Evolutionary conservation across 1,140 invertebrate genomes (phyloP).

Genomic region (Chironomus striatipennis): DNA sequence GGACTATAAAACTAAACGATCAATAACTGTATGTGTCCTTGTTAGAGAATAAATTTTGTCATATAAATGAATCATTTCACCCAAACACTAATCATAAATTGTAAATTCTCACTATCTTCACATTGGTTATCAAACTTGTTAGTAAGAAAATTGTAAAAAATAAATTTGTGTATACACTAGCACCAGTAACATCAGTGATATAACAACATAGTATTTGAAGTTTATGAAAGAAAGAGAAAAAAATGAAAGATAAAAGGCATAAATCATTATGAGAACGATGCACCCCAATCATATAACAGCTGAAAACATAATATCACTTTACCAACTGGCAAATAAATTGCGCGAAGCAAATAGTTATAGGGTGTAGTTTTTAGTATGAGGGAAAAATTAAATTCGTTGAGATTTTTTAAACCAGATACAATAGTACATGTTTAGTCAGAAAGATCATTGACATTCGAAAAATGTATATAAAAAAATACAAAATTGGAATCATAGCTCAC

Average conservation of each 20-base stretch:
- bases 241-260: not conserved
- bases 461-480: not conserved
- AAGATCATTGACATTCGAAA: constrained; percentile 1
- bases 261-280: not conserved
- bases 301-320: constrained; percentile 1
- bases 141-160: not conserved
- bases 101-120: not conserved
- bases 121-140: not conserved
- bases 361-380: not conserved
- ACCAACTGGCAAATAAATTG: constrained; percentile 12
- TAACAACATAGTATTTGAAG: not conserved
- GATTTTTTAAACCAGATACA: not conserved
- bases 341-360: not conserved
- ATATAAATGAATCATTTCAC: constrained; percentile 1
- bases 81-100: constrained; percentile 2
- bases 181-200: not conserved
- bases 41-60: not conserved
- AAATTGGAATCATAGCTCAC: not conserved
- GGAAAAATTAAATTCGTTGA: not conserved
- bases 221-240: too few species aligned
- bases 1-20: too few species aligned
- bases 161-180: not conserved
- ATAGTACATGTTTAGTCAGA: not conserved
- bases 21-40: not conserved
- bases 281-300: not conserved